phyloP scores from a whole-genome alignment of 2,113 vertebrate species.

The Onychostoma macrolepis region DNA sequence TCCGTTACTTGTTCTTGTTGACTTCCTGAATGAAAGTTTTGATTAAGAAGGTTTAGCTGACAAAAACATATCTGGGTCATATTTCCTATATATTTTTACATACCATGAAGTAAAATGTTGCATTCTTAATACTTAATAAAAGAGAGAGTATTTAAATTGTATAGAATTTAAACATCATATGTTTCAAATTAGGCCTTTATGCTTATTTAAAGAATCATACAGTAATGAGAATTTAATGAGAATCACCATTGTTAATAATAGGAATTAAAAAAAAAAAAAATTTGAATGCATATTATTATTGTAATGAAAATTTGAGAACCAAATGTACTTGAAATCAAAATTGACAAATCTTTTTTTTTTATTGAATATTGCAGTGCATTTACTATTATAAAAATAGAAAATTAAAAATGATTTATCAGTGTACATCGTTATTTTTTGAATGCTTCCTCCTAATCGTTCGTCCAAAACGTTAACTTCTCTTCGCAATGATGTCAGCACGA shows the following conservation, averaged over 20 bases:
- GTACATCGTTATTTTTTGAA: neutral
- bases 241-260: neutral
- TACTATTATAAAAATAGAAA: neutral
- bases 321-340: too few relatives aligned
- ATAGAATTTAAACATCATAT: too few relatives aligned
- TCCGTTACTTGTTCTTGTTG: neutral
- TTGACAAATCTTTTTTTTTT: neutral
- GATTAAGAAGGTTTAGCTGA: neutral
- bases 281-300: too few relatives aligned
- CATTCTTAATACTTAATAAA: too few relatives aligned
- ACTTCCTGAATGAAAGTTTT: constrained; percentile 31
- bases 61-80: neutral
- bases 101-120: too few relatives aligned
- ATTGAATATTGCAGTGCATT: neutral
- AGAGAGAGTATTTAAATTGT: too few relatives aligned
- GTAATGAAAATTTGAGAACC: too few relatives aligned
- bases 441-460: too few relatives aligned
- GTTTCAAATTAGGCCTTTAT: too few relatives aligned
- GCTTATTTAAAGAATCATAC: neutral
- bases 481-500: too few relatives aligned
- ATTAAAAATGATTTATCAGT: neutral
- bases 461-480: too few relatives aligned
- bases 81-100: too few relatives aligned
- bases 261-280: neutral
- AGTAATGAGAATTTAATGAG: neutral